A percentile compares a stretch with the other conserved stretches of the same genome.
These are phyloP conservation scores for Drosophila repletoides DNA, from an alignment of 1,140 invertebrate species.

Conservation along the genomic window DNA sequence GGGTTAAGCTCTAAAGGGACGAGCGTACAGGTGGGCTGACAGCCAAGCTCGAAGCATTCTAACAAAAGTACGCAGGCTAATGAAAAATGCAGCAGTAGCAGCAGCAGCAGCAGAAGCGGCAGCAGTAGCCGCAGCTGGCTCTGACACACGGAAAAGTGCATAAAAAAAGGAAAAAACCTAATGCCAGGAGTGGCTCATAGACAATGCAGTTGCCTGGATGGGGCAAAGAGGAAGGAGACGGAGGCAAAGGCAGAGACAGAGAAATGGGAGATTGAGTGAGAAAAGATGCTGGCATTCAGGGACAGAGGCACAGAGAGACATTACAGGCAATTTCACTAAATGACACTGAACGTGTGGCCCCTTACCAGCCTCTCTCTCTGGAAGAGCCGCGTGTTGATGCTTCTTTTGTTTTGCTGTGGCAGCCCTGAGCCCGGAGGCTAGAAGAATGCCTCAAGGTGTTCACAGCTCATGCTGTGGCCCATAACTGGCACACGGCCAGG, in stretches of 20 bases:
- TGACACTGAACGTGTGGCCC: constrained; percentile 54
- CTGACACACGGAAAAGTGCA: constrained; percentile 56
- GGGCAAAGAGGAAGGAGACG: not conserved
- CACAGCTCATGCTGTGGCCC: constrained; percentile 51
- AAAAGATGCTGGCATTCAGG: constrained; percentile 31
- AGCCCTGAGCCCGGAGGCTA: constrained; percentile 50
- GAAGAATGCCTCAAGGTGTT: constrained; percentile 63
- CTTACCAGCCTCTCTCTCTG: not conserved
- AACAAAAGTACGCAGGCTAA: constrained; percentile 52
- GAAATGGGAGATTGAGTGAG: not conserved
- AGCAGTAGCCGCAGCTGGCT: constrained; percentile 45
- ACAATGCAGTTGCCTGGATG: constrained; percentile 51
- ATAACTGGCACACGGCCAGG: constrained; percentile 64
- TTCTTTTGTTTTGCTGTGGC: constrained; percentile 45
- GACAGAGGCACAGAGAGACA: constrained; percentile 41
- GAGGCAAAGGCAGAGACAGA: not conserved
- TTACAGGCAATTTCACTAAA: constrained; percentile 77
- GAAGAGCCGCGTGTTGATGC: constrained; percentile 20
- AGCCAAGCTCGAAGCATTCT: constrained; percentile 26
- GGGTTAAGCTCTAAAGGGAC: no score
- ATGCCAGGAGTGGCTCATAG: constrained; percentile 52
- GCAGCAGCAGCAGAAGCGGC: constrained; percentile 3
- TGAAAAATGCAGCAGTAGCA: constrained; percentile 59
- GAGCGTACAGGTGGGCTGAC: constrained; percentile 50
- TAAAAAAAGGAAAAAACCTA: constrained; percentile 57